phyloP scores from a whole-genome alignment of 2,113 vertebrate genomes.

The Murina feae region DNA sequence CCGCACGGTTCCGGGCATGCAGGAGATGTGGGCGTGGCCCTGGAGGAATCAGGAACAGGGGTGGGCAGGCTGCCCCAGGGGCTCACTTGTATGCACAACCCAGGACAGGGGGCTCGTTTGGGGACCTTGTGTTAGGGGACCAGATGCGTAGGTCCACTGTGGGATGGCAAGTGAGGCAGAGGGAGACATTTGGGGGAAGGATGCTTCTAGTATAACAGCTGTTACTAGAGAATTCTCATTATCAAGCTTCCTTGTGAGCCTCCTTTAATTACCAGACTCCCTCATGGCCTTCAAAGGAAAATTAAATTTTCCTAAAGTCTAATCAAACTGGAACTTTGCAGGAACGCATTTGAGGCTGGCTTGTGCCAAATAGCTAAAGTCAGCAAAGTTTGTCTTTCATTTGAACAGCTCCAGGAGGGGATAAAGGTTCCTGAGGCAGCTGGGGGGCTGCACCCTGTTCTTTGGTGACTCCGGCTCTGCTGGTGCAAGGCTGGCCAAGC shows the following conservation, averaged over 20 bases:
- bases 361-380: background rate
- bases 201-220: constrained; percentile 11
- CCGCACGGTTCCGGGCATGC: constrained; percentile 96
- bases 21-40: constrained; percentile 98
- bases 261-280: constrained; percentile 67
- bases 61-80: background rate
- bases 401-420: background rate
- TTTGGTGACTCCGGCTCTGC: background rate
- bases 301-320: constrained; percentile 59
- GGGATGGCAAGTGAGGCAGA: background rate
- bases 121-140: background rate
- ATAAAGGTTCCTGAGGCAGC: background rate
- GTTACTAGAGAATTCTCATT: constrained; percentile 66
- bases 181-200: constrained; percentile 17
- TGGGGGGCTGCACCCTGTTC: background rate
- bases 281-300: constrained; percentile 58
- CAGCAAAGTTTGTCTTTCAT: constrained; percentile 39
- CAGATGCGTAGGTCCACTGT: background rate
- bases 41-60: constrained; percentile 71
- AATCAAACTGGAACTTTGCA: constrained; percentile 51
- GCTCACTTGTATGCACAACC: background rate
- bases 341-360: background rate
- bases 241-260: constrained; percentile 42
- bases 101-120: background rate
- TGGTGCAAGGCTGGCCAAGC: background rate